A percentile compares a stretch with the other conserved stretches of the same genome.
Evolutionary conservation across 2,888 invertebrate genomes (phyloP).

Genomic region (Lepas anatifera): DNA sequence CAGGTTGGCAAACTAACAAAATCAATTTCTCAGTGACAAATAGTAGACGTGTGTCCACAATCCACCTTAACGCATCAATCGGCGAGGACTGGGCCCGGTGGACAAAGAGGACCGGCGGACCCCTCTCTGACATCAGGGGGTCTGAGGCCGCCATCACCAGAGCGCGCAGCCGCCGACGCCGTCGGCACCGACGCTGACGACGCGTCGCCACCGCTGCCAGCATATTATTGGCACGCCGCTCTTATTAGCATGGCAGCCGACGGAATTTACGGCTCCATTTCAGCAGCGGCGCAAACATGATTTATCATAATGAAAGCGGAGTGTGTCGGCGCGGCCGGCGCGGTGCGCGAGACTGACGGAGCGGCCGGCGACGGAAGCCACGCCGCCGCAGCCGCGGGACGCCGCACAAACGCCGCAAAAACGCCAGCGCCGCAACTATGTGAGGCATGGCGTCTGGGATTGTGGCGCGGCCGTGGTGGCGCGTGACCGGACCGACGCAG

Average conservation of each 20-base stretch:
- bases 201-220: background rate
- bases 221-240: background rate
- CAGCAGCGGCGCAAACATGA: background rate
- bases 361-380: background rate
- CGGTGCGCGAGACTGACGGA: background rate
- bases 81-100: too few species aligned
- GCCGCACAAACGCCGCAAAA: background rate
- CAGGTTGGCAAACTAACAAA: too few species aligned
- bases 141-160: background rate
- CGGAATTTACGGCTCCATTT: conserved; percentile 4
- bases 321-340: background rate
- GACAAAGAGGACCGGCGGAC: too few species aligned
- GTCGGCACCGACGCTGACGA: background rate
- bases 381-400: background rate
- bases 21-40: too few species aligned
- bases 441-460: background rate
- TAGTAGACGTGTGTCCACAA: too few species aligned
- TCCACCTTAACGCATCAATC: too few species aligned
- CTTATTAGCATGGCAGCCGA: background rate
- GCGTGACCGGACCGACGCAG: background rate
- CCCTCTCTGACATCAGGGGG: too few species aligned
- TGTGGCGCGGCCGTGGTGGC: background rate
- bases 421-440: background rate
- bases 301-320: background rate
- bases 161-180: background rate